A percentile compares a stretch with the other conserved stretches of the same genome.
phyloP scores from a whole-genome alignment of 53 echinoderm and acorn worm species.

The Crossaster papposus region DNA sequence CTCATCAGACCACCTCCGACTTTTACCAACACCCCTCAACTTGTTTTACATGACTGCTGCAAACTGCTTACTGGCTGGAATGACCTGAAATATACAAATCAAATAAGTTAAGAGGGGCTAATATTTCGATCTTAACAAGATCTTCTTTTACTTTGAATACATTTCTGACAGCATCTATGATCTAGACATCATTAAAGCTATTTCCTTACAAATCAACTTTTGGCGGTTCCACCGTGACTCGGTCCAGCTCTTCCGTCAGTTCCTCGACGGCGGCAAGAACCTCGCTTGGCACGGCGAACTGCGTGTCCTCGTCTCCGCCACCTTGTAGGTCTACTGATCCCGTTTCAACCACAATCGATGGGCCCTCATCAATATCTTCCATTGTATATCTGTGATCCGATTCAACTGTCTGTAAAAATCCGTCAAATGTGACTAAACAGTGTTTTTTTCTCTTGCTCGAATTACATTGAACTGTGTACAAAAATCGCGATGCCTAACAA shows the following conservation, averaged over 20 bases:
- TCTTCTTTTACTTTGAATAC: too few species aligned
- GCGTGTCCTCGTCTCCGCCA: not conserved
- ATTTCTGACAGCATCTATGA: too few species aligned
- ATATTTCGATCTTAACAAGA: too few species aligned
- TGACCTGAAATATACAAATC: too few species aligned
- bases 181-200: not conserved
- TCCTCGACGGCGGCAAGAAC: constrained; percentile 78
- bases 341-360: constrained; percentile 82
- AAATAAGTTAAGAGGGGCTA: too few species aligned
- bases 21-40: too few species aligned
- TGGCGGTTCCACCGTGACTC: constrained; percentile 81
- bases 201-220: constrained; percentile 84
- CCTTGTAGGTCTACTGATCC: constrained; percentile 34
- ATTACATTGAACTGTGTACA: constrained; percentile 10
- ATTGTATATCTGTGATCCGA: constrained; percentile 3
- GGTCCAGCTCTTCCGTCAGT: constrained; percentile 87
- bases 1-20: too few species aligned
- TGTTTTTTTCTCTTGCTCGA: not conserved
- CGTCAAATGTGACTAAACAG: not conserved
- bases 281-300: constrained; percentile 63
- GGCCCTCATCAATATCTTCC: constrained; percentile 73
- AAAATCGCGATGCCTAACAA: constrained; percentile 36
- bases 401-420: not conserved
- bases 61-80: too few species aligned
- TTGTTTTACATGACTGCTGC: too few species aligned